A percentile compares a stretch with the other conserved stretches of the same genome.
Conservation (phyloP, 1,140 invertebrate genomes). For the Pygmarrhopalites habei region DNA sequence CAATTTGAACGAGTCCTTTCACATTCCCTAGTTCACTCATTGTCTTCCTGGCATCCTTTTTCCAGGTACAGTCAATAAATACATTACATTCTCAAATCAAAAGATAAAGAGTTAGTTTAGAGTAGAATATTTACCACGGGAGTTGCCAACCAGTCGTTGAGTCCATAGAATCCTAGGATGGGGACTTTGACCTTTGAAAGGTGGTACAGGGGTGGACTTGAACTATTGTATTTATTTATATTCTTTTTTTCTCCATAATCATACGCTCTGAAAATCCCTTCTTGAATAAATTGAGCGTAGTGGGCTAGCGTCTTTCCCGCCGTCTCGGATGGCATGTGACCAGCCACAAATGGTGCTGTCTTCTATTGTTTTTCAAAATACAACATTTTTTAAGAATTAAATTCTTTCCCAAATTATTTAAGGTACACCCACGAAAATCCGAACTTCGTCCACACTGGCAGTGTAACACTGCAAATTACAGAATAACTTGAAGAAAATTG, state of each 20-base stretch:
- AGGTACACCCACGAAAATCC: background rate
- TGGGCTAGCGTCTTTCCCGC: constrained; percentile 48
- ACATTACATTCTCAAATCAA: no score
- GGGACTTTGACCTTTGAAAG: background rate
- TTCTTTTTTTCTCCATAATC: constrained; percentile 43
- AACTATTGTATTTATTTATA: constrained; percentile 42
- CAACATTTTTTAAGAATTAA: background rate
- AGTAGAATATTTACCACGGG: background rate
- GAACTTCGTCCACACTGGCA: constrained; percentile 38
- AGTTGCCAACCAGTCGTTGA: background rate
- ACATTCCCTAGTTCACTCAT: no score
- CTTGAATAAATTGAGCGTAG: constrained; percentile 34
- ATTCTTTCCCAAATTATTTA: background rate
- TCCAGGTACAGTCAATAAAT: no score
- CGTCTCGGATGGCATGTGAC: constrained; percentile 51
- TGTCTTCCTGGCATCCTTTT: no score
- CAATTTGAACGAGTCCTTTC: no score
- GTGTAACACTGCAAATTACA: background rate
- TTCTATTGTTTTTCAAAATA: background rate
- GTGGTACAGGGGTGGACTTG: constrained; percentile 44
- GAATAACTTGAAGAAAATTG: background rate
- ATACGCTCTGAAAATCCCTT: constrained; percentile 31
- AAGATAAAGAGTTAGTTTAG: no score
- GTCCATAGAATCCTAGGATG: background rate
- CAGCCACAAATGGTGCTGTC: constrained; percentile 44